A percentile compares a stretch with the other conserved stretches of the same genome.
Evolutionary conservation across 2,888 invertebrate genomes (phyloP).

Genomic region (Oscheius sp.): DNA sequence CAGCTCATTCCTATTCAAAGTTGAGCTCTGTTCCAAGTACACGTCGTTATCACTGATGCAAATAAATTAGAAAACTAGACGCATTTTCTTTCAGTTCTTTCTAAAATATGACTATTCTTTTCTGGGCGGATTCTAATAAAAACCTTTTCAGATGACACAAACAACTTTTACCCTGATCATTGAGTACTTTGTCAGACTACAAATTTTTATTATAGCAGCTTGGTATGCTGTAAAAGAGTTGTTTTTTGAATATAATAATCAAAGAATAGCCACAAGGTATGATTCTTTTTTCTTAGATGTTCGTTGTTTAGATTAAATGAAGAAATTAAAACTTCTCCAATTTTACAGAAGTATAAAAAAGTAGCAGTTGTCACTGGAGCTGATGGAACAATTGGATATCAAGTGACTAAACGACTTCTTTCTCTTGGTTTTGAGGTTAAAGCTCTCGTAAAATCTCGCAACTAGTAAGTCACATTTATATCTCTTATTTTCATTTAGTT

Average conservation of each 20-base stretch:
- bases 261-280: slow-evolving; percentile 3
- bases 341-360: background rate
- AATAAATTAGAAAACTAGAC: too few relatives aligned
- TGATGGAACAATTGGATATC: slow-evolving; percentile 27
- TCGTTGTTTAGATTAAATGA: background rate
- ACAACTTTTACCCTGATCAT: background rate
- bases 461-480: background rate
- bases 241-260: slow-evolving; percentile 31
- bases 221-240: slow-evolving; percentile 35
- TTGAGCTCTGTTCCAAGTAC: too few relatives aligned
- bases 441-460: slow-evolving; percentile 12
- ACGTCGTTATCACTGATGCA: too few relatives aligned
- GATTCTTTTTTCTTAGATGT: background rate
- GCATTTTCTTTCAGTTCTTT: too few relatives aligned
- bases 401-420: slow-evolving; percentile 8
- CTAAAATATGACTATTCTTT: too few relatives aligned
- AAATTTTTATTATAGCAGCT: slow-evolving; percentile 39
- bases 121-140: too few relatives aligned
- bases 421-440: slow-evolving; percentile 5
- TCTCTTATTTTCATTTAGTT: background rate
- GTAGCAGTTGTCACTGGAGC: slow-evolving; percentile 26
- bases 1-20: too few relatives aligned
- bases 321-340: slow-evolving; percentile 6
- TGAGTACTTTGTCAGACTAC: slow-evolving; percentile 30
- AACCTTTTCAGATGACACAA: slow-evolving; percentile 1